These are phyloP conservation scores for Drosophila watanabei DNA, from an alignment of 1,140 invertebrate species.

Conservation along the genomic window DNA sequence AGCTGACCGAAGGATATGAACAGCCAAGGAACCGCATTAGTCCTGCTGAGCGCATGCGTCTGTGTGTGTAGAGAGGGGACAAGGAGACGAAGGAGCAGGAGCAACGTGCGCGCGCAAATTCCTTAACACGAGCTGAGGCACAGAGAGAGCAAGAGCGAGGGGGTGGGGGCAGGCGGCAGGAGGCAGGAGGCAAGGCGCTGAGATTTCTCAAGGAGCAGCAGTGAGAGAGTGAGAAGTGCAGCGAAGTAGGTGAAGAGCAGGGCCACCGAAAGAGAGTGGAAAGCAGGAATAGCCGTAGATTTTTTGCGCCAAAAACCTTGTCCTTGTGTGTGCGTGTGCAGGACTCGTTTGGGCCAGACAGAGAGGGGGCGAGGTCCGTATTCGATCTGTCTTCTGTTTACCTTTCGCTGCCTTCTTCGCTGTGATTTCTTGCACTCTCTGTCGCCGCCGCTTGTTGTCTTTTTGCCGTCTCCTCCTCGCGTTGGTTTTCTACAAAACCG, in stretches of 20 bases:
- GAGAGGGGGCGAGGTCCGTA: slow-evolving; percentile 32
- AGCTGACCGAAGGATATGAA: slow-evolving; percentile 77
- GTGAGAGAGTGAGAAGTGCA: slow-evolving; percentile 26
- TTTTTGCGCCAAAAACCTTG: slow-evolving; percentile 75
- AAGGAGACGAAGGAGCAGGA: slow-evolving; percentile 48
- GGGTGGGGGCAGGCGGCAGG: slow-evolving; percentile 42
- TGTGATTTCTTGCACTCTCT: slow-evolving; percentile 73
- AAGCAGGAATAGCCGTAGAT: slow-evolving; percentile 55
- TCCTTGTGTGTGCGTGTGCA: slow-evolving; percentile 53
- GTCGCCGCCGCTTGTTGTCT: slow-evolving; percentile 68
- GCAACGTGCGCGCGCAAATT: slow-evolving; percentile 77
- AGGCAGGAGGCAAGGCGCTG: slow-evolving; percentile 48
- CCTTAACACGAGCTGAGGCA: slow-evolving; percentile 71
- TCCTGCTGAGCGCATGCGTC: slow-evolving; percentile 70
- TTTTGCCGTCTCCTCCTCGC: slow-evolving; percentile 62
- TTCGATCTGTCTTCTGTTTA: slow-evolving; percentile 45
- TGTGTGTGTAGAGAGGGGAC: slow-evolving; percentile 58
- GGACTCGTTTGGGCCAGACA: slow-evolving; percentile 59
- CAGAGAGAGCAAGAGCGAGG: slow-evolving; percentile 6
- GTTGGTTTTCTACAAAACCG: slow-evolving; percentile 61
- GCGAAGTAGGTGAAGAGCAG: slow-evolving; percentile 76
- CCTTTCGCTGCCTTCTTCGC: slow-evolving; percentile 64
- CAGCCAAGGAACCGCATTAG: slow-evolving; percentile 66
- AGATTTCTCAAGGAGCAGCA: slow-evolving; percentile 59
- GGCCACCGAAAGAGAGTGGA: slow-evolving; percentile 55